Percentiles rank a stretch among this genome's conserved stretches.
These are phyloP conservation scores for Stercorarius parasiticus DNA, from an alignment of 2,113 vertebrate species.

Conservation along the genomic window DNA sequence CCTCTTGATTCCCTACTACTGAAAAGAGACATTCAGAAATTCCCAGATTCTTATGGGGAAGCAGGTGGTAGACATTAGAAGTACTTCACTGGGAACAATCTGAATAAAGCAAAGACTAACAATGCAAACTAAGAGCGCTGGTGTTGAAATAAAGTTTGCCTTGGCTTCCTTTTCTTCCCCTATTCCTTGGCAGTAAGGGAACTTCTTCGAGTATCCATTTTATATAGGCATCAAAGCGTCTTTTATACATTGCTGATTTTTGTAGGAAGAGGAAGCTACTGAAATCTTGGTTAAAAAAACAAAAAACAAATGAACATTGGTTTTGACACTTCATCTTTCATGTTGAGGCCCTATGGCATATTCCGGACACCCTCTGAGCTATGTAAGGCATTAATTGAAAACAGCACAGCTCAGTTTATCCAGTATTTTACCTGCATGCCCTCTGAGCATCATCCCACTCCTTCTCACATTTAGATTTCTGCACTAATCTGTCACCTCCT, in stretches of 20 bases:
- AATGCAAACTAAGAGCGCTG: background rate
- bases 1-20: background rate
- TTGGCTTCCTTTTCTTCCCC: background rate
- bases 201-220: background rate
- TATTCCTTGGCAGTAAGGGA: background rate
- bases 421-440: background rate
- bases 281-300: background rate
- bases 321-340: too few relatives aligned
- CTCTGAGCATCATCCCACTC: background rate
- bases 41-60: background rate
- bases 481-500: background rate
- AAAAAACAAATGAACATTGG: background rate
- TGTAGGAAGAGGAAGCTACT: background rate
- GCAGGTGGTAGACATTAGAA: background rate
- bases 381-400: background rate
- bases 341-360: background rate
- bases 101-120: background rate
- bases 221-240: background rate
- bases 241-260: background rate
- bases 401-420: background rate
- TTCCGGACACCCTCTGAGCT: background rate
- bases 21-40: background rate
- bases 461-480: background rate
- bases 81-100: background rate
- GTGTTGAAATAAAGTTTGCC: background rate